Evolutionary conservation across 2,797 vertebrate genomes (phyloP), one percentile per base, ranked within the genome.

Genomic region (Morus bassanus): DNA sequence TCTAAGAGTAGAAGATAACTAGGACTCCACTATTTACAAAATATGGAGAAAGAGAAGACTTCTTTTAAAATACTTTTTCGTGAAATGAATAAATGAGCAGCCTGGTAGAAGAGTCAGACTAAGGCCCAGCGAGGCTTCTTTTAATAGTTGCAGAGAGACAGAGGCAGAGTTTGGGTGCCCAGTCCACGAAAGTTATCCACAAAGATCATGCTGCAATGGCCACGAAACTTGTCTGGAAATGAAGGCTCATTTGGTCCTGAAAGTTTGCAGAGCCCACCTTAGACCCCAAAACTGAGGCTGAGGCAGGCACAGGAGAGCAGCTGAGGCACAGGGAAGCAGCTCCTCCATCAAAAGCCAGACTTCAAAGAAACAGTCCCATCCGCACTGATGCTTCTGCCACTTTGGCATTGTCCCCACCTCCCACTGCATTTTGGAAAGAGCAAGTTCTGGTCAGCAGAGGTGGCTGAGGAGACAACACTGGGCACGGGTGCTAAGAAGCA

Each of bases 401-500:
- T 70, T 75, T 1, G 3, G 18, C 0, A 0, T 28, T 54, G 57
- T 24, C 63, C 14, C 31, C 9, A 10, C 14, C 13, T 69, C 64
- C 22, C 10, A 6, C 33, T 80, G n/a, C 18, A 6, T 48, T 80
- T 89, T 48, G 37, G 12, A 46, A 84, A 73, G 27, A 53, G 41
- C 13, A 51, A 43, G 35, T 50, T 76, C 23, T 76, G 73, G 35
- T 31, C 7, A 10, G 28, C 35, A 67, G 35, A 57, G 43, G 30
- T 72, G 57, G 39, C n/a, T 67, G 15, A 33, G 53, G 63, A 41
- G 48, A 72, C 28, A 21, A 1, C 3, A 7, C 16, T 5, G 15
- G 11, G 10, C 8, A 5, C 1, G 3, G 17, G 31, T 61, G 28
- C 35, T 89, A 50, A 39, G 41, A 64, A 51, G 13, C 41, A 24